A percentile compares a stretch with the other conserved stretches of the same genome.
Conservation (phyloP, 1,140 invertebrate genomes). For the Tetraneura akinire region DNA sequence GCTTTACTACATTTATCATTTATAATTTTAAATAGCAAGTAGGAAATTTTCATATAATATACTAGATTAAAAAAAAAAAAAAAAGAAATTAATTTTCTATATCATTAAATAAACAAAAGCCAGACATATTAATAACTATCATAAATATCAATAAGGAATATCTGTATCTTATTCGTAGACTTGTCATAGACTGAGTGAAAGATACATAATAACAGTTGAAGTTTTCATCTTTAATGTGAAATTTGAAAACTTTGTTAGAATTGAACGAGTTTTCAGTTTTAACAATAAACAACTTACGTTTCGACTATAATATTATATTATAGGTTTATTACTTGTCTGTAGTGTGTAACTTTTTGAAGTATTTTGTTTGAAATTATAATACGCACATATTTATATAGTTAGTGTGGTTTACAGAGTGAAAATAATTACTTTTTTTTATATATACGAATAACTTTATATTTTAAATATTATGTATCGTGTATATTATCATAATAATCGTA, state of each 20-base stretch:
- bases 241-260: background rate
- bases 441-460: background rate
- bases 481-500: too few relatives aligned
- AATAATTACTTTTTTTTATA: slow-evolving; percentile 28
- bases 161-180: background rate
- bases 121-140: too few relatives aligned
- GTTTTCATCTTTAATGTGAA: background rate
- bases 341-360: background rate
- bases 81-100: too few relatives aligned
- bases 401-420: background rate
- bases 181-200: background rate
- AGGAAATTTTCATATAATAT: too few relatives aligned
- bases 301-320: too few relatives aligned
- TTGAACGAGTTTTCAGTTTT: slow-evolving; percentile 16
- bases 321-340: background rate
- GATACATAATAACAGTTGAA: background rate
- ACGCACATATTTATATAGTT: background rate
- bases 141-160: background rate
- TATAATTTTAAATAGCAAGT: too few relatives aligned
- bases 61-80: too few relatives aligned
- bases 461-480: background rate
- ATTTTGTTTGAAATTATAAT: background rate
- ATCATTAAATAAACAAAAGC: too few relatives aligned
- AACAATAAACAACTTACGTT: slow-evolving; percentile 20
- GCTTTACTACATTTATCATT: too few relatives aligned